Evolutionary conservation across 2,797 vertebrate species (phyloP).

Genomic region (Coluber constrictor): DNA sequence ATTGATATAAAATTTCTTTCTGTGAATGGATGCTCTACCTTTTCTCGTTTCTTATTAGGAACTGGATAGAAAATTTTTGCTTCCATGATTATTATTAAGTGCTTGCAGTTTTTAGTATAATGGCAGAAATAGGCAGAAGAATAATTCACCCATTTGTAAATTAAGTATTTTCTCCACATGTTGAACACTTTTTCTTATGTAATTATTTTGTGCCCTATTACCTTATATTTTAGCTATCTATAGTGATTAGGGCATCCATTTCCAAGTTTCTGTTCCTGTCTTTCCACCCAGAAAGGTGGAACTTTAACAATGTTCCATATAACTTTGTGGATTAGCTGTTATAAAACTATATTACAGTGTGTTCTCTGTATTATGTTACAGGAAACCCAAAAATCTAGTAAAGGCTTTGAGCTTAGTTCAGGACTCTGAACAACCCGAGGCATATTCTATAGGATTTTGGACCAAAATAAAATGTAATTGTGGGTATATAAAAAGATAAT

Average conservation of each 20-base stretch:
- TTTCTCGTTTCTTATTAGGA: background rate
- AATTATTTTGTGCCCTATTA: background rate
- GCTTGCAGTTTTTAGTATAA: background rate
- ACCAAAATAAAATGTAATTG: background rate
- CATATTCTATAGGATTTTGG: background rate
- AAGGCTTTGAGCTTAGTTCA: background rate
- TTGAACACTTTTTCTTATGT: background rate
- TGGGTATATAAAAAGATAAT: background rate
- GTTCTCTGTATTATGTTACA: background rate
- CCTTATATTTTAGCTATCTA: background rate
- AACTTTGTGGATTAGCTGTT: background rate
- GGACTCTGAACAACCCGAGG: background rate
- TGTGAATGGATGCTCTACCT: background rate
- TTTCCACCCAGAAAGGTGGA: background rate
- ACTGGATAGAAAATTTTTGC: background rate
- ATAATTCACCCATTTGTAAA: background rate
- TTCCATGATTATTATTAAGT: background rate
- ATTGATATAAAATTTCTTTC: background rate
- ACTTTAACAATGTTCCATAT: background rate
- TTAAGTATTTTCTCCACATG: background rate
- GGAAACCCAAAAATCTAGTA: background rate
- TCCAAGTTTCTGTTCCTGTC: background rate
- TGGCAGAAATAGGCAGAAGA: background rate
- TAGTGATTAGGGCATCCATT: background rate
- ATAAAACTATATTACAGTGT: background rate